Percentiles rank a stretch among this genome's conserved stretches.
Conservation (phyloP, 2,888 invertebrate genomes). For the Andrena dorsata region DNA sequence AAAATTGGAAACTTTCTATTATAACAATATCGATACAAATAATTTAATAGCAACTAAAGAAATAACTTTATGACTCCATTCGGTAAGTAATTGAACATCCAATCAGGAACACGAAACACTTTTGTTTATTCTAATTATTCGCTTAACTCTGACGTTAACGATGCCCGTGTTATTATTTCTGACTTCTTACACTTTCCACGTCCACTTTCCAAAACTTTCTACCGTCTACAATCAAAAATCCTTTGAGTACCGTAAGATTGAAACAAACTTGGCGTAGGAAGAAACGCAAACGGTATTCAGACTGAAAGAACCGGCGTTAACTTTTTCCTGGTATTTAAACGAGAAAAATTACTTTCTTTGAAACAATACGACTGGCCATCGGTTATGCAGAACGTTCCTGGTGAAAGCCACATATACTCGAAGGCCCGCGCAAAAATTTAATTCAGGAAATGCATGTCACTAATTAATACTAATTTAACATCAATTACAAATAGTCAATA, state of each 20-base stretch:
- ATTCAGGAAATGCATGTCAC: neutral
- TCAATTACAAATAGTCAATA: neutral
- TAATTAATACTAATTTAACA: neutral
- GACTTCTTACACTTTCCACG: neutral
- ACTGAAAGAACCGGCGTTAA: conserved; percentile 23
- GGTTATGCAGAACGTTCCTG: conserved; percentile 17
- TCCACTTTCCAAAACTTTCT: conserved; percentile 26
- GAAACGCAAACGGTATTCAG: conserved; percentile 34
- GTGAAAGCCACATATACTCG: neutral
- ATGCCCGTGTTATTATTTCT: conserved; percentile 6
- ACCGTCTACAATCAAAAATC: conserved; percentile 38
- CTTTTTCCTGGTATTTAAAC: conserved; percentile 16
- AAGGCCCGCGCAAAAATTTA: neutral
- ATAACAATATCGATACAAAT: too few species aligned
- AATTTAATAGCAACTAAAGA: too few species aligned
- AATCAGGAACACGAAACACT: too few species aligned
- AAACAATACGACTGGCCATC: conserved; percentile 12
- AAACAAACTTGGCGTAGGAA: conserved; percentile 37
- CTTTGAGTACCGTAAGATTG: conserved; percentile 33
- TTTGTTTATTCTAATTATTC: too few species aligned
- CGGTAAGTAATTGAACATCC: too few species aligned
- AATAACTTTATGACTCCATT: too few species aligned
- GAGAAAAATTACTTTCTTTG: conserved; percentile 29
- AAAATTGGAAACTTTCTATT: too few species aligned
- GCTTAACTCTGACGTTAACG: conserved; percentile 12